Conservation (phyloP, 2,888 invertebrate species). For the Caenorhabditis sp. region DNA sequence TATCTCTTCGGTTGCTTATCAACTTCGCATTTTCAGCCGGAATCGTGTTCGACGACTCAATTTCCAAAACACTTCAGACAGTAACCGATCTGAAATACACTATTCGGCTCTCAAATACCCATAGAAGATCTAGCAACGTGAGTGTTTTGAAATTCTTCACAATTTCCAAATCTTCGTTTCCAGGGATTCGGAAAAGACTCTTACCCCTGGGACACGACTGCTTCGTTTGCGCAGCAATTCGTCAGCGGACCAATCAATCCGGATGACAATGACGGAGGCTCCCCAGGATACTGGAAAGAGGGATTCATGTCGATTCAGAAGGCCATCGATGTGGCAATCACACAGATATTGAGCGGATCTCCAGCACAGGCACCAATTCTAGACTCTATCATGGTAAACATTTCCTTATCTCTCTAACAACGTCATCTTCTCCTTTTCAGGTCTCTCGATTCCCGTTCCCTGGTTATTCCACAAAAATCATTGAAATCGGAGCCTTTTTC, state of each 20-base stretch:
- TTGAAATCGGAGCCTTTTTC: conserved; percentile 76
- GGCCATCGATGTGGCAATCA: conserved; percentile 85
- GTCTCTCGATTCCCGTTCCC: conserved; percentile 74
- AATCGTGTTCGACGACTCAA: conserved; percentile 75
- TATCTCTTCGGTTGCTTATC: not conserved
- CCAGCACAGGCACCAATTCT: conserved; percentile 3
- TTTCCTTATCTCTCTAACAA: too few species aligned
- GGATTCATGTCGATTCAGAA: conserved; percentile 88
- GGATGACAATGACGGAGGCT: conserved; percentile 72
- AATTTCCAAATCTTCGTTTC: not conserved
- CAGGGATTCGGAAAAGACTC: not conserved
- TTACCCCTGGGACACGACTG: conserved; percentile 70
- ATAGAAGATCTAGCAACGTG: conserved; percentile 78
- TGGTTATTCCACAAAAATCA: conserved; percentile 74
- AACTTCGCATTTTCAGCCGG: conserved; percentile 66
- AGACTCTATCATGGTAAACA: conserved; percentile 10
- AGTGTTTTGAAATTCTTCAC: not conserved
- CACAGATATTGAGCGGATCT: conserved; percentile 18
- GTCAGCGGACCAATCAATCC: conserved; percentile 76
- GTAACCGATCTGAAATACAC: conserved; percentile 70
- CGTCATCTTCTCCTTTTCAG: conserved; percentile 23
- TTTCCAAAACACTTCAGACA: conserved; percentile 49
- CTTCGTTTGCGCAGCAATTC: conserved; percentile 68
- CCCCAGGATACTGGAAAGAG: conserved; percentile 87
- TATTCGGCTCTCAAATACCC: conserved; percentile 79